phyloP scores from a whole-genome alignment of 2,113 vertebrate species.

The Ia io region DNA sequence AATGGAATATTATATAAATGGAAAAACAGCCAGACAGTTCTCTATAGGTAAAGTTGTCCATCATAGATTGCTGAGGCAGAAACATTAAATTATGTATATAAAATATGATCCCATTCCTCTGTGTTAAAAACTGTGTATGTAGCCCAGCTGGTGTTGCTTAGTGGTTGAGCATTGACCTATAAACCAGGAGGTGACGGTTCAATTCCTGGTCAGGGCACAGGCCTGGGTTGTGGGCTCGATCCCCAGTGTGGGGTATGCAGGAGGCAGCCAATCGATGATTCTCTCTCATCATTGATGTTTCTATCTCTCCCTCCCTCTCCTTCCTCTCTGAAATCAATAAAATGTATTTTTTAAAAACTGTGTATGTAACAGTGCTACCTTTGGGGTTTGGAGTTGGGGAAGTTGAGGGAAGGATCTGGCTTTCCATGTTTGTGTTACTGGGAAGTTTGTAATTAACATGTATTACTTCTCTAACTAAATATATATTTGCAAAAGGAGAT shows the following conservation, averaged over 20 bases:
- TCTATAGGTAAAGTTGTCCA: background rate
- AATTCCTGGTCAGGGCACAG: no score
- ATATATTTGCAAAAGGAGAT: conserved; percentile 39
- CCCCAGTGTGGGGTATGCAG: no score
- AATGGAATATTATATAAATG: background rate
- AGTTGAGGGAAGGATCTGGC: background rate
- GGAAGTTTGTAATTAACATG: background rate
- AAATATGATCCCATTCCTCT: background rate
- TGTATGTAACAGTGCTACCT: background rate
- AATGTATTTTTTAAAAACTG: background rate
- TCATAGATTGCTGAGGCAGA: background rate
- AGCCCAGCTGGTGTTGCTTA: background rate
- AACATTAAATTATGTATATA: background rate
- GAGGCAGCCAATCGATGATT: no score
- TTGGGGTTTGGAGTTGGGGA: background rate
- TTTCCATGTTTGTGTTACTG: background rate
- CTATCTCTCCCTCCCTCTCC: no score
- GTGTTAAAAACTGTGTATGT: background rate
- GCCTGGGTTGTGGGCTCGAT: no score
- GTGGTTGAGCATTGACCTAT: no score
- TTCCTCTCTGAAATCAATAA: no score
- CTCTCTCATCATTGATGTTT: no score
- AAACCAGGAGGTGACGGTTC: no score
- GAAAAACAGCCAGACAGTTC: background rate
- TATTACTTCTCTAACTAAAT: background rate